Percentiles rank a stretch among this genome's conserved stretches.
Evolutionary conservation across 2,113 vertebrate genomes (phyloP).

Genomic region (Rhea pennata): DNA sequence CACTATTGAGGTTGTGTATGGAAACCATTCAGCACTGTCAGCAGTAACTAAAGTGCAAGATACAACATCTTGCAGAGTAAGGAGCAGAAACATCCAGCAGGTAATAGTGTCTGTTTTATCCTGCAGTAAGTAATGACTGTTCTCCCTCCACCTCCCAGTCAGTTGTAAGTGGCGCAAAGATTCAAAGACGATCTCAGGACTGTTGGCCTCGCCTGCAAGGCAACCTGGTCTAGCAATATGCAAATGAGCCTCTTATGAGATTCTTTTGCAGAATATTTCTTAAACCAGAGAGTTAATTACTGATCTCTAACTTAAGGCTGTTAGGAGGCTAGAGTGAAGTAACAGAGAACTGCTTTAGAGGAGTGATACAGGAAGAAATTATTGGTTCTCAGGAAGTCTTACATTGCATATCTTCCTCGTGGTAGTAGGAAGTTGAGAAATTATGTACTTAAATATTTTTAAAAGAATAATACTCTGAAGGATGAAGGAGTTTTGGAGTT

Average conservation of each 20-base stretch:
- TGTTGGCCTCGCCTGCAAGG: not conserved
- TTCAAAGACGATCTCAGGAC: not conserved
- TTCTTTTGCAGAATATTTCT: conserved; percentile 72
- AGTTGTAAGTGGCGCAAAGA: fast-evolving
- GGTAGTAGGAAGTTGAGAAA: not conserved
- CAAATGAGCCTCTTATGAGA: not conserved
- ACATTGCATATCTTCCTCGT: not conserved
- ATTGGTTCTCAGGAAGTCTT: not conserved
- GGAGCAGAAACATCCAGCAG: not conserved
- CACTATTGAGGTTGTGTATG: not conserved
- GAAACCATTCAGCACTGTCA: not conserved
- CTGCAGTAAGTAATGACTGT: fast-evolving
- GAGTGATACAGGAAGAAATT: not conserved
- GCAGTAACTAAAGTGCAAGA: not conserved
- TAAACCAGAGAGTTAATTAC: conserved; percentile 80
- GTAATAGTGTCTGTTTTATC: fast-evolving
- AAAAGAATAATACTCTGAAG: not conserved
- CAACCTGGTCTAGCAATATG: too few relatives aligned
- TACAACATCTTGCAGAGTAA: not conserved
- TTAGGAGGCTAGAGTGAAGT: conserved; percentile 58
- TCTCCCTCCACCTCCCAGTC: not conserved
- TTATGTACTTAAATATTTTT: not conserved
- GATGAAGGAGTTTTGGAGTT: not conserved
- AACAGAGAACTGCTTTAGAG: conserved; percentile 20
- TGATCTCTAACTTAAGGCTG: conserved; percentile 73